A percentile compares a stretch with the other conserved stretches of the same genome.
Conservation (phyloP, 1,140 invertebrate species). For the Lepidotrigona ventralis region DNA sequence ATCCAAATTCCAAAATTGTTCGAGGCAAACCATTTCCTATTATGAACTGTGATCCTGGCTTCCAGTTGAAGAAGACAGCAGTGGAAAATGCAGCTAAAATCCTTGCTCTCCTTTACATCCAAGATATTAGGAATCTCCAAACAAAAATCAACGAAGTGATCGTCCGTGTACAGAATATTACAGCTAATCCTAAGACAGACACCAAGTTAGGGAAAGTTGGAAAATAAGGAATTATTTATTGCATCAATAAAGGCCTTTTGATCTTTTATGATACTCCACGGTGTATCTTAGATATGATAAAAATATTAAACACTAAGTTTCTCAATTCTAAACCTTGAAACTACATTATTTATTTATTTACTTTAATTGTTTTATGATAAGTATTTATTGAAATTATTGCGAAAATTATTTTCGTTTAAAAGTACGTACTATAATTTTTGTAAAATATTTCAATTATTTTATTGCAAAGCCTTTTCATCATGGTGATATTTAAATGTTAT, state of each 20-base stretch:
- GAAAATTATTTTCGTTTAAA: neutral
- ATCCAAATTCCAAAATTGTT: conserved; percentile 81
- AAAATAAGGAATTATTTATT: conserved; percentile 75
- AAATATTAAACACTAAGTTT: neutral
- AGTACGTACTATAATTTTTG: neutral
- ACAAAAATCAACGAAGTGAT: conserved; percentile 97
- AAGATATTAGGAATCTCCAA: conserved; percentile 94
- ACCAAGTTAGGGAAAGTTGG: conserved; percentile 97
- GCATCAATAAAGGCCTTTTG: neutral
- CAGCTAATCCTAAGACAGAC: conserved; percentile 98
- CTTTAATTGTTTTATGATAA: neutral
- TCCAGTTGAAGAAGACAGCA: conserved; percentile 85
- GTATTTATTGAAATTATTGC: neutral
- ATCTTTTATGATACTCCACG: neutral
- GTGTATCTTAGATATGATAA: neutral
- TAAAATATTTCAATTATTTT: neutral
- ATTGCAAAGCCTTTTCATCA: neutral
- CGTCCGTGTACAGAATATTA: conserved; percentile 94
- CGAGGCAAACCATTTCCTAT: conserved; percentile 85
- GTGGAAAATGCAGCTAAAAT: conserved; percentile 91
- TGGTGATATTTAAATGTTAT: neutral
- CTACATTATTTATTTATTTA: neutral
- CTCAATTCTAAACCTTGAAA: neutral
- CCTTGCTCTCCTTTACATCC: conserved; percentile 93
- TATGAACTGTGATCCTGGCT: conserved; percentile 84